Evolutionary conservation across 2,797 vertebrate species (phyloP).

Genomic region (Mormyrus hasselquistii): DNA sequence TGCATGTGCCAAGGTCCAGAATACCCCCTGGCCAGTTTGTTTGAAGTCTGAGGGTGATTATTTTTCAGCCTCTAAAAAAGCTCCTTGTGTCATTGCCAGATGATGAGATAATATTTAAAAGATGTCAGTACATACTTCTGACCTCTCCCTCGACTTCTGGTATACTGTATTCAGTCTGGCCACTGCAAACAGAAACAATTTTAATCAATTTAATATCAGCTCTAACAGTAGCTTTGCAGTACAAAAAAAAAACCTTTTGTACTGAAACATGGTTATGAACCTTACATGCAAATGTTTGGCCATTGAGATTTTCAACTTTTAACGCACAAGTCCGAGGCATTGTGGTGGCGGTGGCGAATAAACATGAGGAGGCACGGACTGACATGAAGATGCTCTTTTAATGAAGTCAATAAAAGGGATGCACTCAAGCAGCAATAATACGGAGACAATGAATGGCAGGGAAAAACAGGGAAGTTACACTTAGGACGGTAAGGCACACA

Average conservation of each 20-base stretch:
- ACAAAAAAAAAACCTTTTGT: background rate
- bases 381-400: background rate
- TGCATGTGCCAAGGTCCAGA: background rate
- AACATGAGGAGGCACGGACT: background rate
- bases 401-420: background rate
- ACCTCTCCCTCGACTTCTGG: background rate
- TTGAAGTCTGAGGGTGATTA: slow-evolving; percentile 13
- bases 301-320: background rate
- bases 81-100: slow-evolving; percentile 2
- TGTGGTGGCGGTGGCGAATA: background rate
- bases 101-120: background rate
- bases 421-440: background rate
- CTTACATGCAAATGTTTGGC: background rate
- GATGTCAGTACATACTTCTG: background rate
- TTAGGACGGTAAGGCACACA: too few relatives aligned
- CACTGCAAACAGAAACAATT: background rate
- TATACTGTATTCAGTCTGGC: background rate
- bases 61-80: slow-evolving; percentile 1
- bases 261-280: background rate
- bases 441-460: background rate
- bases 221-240: background rate
- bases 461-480: background rate
- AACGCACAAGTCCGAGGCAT: background rate
- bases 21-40: slow-evolving; percentile 1
- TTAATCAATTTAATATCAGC: background rate